These are phyloP conservation scores for Nesogale talazaci DNA, from an alignment of 2,113 vertebrate species.

Conservation along the genomic window DNA sequence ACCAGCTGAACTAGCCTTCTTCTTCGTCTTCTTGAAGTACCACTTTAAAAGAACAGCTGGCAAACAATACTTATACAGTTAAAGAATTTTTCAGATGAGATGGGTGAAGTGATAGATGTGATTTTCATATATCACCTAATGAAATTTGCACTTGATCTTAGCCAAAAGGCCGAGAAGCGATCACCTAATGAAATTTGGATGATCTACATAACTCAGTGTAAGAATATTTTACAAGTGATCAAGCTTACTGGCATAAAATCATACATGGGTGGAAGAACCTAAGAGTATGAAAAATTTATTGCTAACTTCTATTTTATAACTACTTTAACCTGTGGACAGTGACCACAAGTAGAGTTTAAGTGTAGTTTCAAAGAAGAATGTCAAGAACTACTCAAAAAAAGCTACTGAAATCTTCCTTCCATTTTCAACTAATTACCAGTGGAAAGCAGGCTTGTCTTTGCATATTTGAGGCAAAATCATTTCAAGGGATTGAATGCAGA, in stretches of 20 bases:
- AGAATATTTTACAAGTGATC: background rate
- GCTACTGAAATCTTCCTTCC: background rate
- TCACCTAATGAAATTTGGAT: background rate
- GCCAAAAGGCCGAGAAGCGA: too few species aligned
- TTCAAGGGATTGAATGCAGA: background rate
- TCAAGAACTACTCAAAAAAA: slow-evolving; percentile 18
- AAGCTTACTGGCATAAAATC: background rate
- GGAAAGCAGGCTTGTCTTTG: background rate
- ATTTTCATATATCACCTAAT: background rate
- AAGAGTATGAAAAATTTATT: background rate
- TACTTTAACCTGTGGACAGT: background rate
- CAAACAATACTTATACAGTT: background rate
- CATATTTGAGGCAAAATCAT: background rate
- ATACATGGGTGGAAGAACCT: background rate
- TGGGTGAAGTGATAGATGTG: background rate
- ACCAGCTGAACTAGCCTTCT: background rate
- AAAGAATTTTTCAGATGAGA: slow-evolving; percentile 23
- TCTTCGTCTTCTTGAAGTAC: background rate
- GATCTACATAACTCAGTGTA: background rate
- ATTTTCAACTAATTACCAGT: background rate
- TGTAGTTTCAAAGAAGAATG: slow-evolving; percentile 12
- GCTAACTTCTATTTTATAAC: background rate
- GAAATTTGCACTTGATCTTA: too few species aligned
- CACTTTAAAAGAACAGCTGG: background rate
- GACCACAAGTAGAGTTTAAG: background rate